These are phyloP conservation scores for Agrypnus murinus DNA, from an alignment of 2,888 invertebrate species.

Conservation along the genomic window DNA sequence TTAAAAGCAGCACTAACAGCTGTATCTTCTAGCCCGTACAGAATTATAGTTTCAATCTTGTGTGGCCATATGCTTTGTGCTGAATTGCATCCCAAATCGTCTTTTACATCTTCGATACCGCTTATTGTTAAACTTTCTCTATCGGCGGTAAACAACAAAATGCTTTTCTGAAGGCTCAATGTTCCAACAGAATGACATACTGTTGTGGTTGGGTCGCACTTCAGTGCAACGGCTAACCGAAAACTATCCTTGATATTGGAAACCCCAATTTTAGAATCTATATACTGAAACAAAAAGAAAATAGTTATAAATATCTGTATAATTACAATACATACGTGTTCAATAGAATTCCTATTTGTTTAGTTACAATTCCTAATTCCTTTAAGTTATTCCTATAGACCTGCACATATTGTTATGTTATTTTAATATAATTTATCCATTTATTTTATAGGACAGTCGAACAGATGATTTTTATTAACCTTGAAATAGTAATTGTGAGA, in stretches of 20 bases:
- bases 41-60: conserved; percentile 28
- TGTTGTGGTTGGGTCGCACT: conserved; percentile 17
- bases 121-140: conserved; percentile 23
- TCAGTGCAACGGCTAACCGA: conserved; percentile 42
- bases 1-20: not conserved
- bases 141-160: conserved; percentile 37
- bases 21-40: conserved; percentile 41
- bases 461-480: too few species aligned
- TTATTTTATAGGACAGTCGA: too few species aligned
- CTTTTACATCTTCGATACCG: conserved; percentile 25
- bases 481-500: too few species aligned
- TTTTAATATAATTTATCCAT: too few species aligned
- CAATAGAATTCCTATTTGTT: too few species aligned
- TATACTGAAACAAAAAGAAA: conserved; percentile 26
- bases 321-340: too few species aligned
- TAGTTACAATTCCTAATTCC: too few species aligned
- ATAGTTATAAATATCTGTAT: not conserved
- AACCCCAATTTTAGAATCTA: conserved; percentile 4
- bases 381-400: too few species aligned
- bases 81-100: conserved; percentile 32
- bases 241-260: conserved; percentile 40
- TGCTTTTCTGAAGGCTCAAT: conserved; percentile 26
- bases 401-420: too few species aligned
- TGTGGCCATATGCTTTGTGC: conserved; percentile 18
- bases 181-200: conserved; percentile 35